A percentile compares a stretch with the other conserved stretches of the same genome.
Conservation (phyloP, 2,888 invertebrate genomes). For the Synanthedon formicaeformis region DNA sequence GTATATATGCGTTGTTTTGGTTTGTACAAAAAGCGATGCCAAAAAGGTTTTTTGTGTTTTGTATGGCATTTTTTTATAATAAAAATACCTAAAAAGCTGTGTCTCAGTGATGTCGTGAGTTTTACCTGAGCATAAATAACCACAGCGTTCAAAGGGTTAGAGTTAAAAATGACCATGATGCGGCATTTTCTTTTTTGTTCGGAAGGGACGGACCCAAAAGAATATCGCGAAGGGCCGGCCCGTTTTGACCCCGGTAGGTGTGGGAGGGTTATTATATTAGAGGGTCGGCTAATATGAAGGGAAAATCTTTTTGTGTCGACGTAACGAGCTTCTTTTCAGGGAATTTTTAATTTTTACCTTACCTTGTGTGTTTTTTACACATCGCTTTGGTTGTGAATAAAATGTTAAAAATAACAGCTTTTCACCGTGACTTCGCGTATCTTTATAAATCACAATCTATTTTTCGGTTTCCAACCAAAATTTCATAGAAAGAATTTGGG, state of each 20-base stretch:
- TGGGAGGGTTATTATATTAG: slow-evolving; percentile 57
- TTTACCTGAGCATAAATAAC: slow-evolving; percentile 5
- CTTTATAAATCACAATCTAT: too few species aligned
- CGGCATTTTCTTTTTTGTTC: slow-evolving; percentile 63
- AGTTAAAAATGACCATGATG: slow-evolving; percentile 68
- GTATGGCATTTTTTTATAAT: too few species aligned
- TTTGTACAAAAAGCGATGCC: not conserved
- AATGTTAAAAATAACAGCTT: too few species aligned
- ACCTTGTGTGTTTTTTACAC: not conserved
- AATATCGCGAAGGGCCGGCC: slow-evolving; percentile 57
- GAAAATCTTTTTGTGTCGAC: slow-evolving; percentile 19
- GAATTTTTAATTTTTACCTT: not conserved
- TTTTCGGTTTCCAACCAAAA: too few species aligned
- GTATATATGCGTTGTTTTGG: too few species aligned
- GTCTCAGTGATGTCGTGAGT: too few species aligned
- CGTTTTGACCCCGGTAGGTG: slow-evolving; percentile 43
- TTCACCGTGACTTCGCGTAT: too few species aligned
- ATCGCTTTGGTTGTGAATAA: too few species aligned
- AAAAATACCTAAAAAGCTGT: not conserved
- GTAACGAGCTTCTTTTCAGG: not conserved
- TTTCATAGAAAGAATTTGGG: too few species aligned
- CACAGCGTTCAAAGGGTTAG: slow-evolving; percentile 21
- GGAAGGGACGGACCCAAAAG: slow-evolving; percentile 52
- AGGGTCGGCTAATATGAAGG: slow-evolving; percentile 33
- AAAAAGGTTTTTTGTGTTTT: too few species aligned